Percentiles rank a stretch among this genome's conserved stretches.
These are phyloP conservation scores for Siphamia tubifer DNA, from an alignment of 2,113 vertebrate species.

Conservation along the genomic window DNA sequence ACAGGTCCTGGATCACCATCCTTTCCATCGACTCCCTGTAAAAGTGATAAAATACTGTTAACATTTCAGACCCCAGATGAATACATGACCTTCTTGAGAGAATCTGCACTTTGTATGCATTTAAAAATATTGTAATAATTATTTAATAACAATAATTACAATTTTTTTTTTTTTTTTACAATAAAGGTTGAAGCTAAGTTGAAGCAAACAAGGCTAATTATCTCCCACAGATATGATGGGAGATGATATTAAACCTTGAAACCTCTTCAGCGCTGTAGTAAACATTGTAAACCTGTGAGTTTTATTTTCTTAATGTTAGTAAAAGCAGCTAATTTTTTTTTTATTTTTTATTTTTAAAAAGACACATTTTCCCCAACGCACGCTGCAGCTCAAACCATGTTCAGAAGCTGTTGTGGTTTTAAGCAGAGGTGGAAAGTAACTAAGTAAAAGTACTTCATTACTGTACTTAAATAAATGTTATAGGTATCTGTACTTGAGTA, in stretches of 20 bases:
- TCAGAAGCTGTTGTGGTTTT: slow-evolving; percentile 11
- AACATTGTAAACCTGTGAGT: background rate
- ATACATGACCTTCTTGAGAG: background rate
- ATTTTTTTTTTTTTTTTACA: background rate
- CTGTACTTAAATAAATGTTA: too few species aligned
- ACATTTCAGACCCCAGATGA: background rate
- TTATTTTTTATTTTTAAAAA: too few species aligned
- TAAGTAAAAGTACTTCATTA: too few species aligned
- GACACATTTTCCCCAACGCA: slow-evolving; percentile 74
- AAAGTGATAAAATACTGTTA: background rate
- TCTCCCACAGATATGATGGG: background rate
- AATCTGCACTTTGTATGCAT: background rate
- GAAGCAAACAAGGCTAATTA: background rate
- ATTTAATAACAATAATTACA: too few species aligned
- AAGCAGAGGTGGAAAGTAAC: too few species aligned
- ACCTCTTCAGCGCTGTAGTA: background rate
- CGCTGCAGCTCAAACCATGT: slow-evolving; percentile 54
- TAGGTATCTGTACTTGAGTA: too few species aligned
- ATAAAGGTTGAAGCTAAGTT: background rate
- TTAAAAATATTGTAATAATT: too few species aligned
- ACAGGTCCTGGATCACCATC: slow-evolving; percentile 79
- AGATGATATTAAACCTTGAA: too few species aligned
- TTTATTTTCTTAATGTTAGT: slow-evolving; percentile 42
- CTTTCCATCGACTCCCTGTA: slow-evolving; percentile 84
- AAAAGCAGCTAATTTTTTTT: slow-evolving; percentile 42